Evolutionary conservation across 2,113 vertebrate species (phyloP).

Genomic region (Butastur rufipennis): DNA sequence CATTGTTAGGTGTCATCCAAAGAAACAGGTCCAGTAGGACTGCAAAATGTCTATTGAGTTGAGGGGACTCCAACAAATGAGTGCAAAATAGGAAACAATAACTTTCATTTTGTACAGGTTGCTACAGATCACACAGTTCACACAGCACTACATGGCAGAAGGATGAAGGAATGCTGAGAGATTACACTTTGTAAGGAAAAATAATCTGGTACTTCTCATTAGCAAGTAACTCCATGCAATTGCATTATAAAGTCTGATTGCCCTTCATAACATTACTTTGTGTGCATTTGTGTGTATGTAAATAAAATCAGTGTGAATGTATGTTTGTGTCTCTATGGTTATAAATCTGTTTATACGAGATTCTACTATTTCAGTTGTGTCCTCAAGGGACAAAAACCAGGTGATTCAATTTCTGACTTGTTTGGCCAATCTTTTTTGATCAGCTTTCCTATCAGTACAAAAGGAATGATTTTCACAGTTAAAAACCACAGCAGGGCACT

Average conservation of each 20-base stretch:
- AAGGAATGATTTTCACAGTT: background rate
- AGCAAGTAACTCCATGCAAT: background rate
- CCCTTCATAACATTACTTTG: background rate
- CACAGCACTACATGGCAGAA: background rate
- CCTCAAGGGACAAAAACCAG: background rate
- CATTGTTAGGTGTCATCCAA: background rate
- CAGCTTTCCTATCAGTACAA: background rate
- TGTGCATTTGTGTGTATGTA: background rate
- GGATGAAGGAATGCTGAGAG: background rate
- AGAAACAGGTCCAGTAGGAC: background rate
- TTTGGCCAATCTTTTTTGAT: background rate
- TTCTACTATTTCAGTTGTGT: background rate
- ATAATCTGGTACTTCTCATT: background rate
- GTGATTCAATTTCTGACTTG: background rate
- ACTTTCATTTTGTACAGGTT: background rate
- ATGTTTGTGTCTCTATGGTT: background rate
- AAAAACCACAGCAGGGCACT: background rate
- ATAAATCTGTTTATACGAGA: background rate
- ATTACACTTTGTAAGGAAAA: background rate
- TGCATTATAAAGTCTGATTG: background rate
- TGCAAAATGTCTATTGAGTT: background rate
- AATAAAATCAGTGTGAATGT: background rate
- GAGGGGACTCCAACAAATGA: background rate
- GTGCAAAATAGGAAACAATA: background rate
- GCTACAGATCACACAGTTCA: background rate